Evolutionary conservation across 2,113 vertebrate genomes (phyloP), one percentile per base, ranked within the genome.

Genomic region (Coregonus clupeaformis): DNA sequence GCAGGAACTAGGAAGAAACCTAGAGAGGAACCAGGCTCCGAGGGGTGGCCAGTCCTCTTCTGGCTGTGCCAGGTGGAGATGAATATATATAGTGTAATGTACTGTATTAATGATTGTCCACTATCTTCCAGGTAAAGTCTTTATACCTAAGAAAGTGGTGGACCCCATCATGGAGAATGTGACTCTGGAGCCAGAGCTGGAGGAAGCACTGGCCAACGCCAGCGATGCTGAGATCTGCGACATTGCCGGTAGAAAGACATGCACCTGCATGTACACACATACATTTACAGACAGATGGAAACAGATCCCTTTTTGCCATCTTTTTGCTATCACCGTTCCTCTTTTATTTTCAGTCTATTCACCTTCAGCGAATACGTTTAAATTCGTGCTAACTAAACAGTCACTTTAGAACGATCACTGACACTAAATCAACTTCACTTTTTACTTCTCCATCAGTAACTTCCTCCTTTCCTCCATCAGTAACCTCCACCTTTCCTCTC

Each of bases 211-310:
- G 66, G 92, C 96, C 0, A 98, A 95, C 4, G 98, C 98, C 4
- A 94, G 95, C 0, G 98, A 99, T 69, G 97, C 98, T 5, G 98
- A 99, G 71, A 94, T 99, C 77, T 99, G 98, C 76, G 97, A 99
- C 77, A 99, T 99, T 2, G 98, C 98, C 92, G 97, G 98, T 98
- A 93, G 90, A 89, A 13, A 5, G 1, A 60, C 3, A 13, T 22
- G 49, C 3, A 11, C 6, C 6, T 12, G 24, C 14, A 66, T 36
- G 22, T 42, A 70, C 49, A 27, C 42, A 30, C 36, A n/a, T n/a
- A 27, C 60, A 49, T 25, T 47, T 11, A 73, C 36, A 27, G 20
- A 73, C n/a, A 4, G n/a, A 47, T 13, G 12, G 18, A 20, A 6
- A 60, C n/a, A 4, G 49, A 16, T 45, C 3, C 30, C 16, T 47